Conservation (phyloP, 2,888 invertebrate genomes). For the Trissolcus japonicus region DNA sequence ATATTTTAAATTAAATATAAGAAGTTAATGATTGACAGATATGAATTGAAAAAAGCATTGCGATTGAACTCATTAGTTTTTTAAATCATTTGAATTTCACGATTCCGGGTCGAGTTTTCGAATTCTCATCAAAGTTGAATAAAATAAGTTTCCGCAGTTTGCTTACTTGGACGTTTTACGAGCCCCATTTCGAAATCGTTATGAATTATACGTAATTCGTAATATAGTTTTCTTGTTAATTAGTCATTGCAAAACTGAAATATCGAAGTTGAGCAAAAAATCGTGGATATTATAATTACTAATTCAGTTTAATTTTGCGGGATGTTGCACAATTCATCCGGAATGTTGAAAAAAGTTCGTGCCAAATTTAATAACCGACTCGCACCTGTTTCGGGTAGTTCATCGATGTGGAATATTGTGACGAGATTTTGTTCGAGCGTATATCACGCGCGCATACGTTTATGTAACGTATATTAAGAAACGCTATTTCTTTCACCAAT, state of each 20-base stretch:
- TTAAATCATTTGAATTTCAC: not conserved
- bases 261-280: constrained; percentile 11
- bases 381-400: constrained; percentile 58
- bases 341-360: constrained; percentile 32
- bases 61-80: no score
- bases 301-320: constrained; percentile 56
- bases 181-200: constrained; percentile 27
- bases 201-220: constrained; percentile 8
- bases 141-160: not conserved
- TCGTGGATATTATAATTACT: constrained; percentile 30
- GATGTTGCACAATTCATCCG: constrained; percentile 19
- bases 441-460: constrained; percentile 32
- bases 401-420: constrained; percentile 57
- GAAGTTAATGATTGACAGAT: no score
- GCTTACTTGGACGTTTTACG: no score
- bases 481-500: constrained; percentile 24
- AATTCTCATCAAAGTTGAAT: not conserved
- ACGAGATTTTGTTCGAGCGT: constrained; percentile 50
- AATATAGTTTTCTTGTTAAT: constrained; percentile 36
- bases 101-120: not conserved
- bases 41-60: no score
- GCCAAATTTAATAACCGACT: constrained; percentile 58
- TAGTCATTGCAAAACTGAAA: constrained; percentile 32
- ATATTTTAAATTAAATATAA: no score
- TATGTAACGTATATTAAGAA: constrained; percentile 43